Conservation (phyloP, 1,140 invertebrate species). For the Dreissena polymorpha region DNA sequence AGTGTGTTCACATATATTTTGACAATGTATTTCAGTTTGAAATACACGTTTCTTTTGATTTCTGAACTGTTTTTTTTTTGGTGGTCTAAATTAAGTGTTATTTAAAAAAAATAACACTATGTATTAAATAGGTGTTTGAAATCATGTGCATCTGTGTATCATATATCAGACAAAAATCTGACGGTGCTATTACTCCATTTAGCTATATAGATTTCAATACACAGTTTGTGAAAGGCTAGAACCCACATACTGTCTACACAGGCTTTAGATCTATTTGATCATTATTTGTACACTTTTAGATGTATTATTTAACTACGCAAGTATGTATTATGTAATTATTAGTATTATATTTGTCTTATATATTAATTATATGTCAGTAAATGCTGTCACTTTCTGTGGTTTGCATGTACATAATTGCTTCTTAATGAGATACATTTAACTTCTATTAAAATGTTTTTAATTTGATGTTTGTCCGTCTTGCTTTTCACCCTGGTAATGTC, state of each 20-base stretch:
- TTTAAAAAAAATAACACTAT: too few species aligned
- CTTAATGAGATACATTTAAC: conserved; percentile 50
- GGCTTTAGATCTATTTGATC: background rate
- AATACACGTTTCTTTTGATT: too few species aligned
- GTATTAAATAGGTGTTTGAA: too few species aligned
- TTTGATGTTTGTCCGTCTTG: conserved; percentile 14
- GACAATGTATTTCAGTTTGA: too few species aligned
- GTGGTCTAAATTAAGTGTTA: too few species aligned
- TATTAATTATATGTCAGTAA: background rate
- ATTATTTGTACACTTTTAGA: too few species aligned
- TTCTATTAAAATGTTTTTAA: conserved; percentile 59
- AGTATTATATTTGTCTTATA: background rate
- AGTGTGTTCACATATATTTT: too few species aligned
- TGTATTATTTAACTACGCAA: too few species aligned
- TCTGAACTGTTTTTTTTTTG: too few species aligned
- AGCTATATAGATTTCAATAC: background rate
- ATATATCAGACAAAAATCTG: too few species aligned
- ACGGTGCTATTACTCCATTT: background rate
- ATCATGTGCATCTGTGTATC: too few species aligned
- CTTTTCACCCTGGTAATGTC: background rate
- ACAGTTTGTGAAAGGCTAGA: background rate
- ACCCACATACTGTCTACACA: background rate
- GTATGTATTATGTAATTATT: background rate
- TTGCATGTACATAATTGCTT: conserved; percentile 49
- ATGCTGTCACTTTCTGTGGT: conserved; percentile 15